Conservation (phyloP, 2,113 vertebrate species). For the Syrrhaptes paradoxus region DNA sequence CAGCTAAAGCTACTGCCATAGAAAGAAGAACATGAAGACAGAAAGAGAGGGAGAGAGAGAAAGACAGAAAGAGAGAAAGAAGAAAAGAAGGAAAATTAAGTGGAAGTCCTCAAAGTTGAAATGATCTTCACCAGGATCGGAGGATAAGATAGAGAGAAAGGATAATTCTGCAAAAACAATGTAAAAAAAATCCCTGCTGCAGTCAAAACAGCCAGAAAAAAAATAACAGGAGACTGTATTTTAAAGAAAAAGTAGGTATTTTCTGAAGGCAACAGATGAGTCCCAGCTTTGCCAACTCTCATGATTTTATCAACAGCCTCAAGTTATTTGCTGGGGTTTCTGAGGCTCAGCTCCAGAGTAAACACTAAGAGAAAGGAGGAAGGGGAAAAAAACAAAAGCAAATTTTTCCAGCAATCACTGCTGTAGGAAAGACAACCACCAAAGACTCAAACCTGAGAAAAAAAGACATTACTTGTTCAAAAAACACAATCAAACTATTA, state of each 20-base stretch:
- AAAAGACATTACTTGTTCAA: background rate
- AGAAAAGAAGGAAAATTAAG: background rate
- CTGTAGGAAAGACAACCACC: background rate
- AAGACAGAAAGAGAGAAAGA: background rate
- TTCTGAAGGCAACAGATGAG: background rate
- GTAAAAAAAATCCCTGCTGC: background rate
- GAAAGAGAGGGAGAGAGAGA: background rate
- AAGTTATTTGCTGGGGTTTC: background rate
- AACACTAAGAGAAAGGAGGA: background rate
- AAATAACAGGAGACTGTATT: background rate
- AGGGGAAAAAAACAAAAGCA: rapidly evolving
- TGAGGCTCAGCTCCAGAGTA: background rate
- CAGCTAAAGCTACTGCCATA: background rate
- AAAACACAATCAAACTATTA: background rate
- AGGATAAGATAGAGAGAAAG: background rate
- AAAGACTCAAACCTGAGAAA: background rate
- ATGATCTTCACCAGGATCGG: background rate
- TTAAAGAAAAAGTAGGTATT: background rate
- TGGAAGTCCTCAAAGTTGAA: background rate
- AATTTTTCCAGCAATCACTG: background rate
- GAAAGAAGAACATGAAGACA: background rate
- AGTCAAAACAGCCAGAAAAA: background rate
- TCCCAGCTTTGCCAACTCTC: background rate
- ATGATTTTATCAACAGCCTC: background rate
- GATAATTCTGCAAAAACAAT: background rate